A percentile compares a stretch with the other conserved stretches of the same genome.
phyloP scores from a whole-genome alignment of 2,113 vertebrate species.

The Naja naja region DNA sequence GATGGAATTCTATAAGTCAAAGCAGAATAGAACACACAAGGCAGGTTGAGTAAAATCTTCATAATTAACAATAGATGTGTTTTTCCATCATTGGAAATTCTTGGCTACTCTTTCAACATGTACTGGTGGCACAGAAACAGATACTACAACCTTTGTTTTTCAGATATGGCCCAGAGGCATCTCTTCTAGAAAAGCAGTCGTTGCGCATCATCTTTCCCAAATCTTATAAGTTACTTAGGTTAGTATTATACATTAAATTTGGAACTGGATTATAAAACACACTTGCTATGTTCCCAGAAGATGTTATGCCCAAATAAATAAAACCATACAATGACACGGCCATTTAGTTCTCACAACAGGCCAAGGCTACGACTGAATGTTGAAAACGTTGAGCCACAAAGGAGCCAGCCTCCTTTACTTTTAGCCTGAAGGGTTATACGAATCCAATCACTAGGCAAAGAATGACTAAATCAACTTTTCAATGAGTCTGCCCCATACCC shows the following conservation, averaged over 20 bases:
- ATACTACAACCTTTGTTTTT: not conserved
- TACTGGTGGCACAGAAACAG: not conserved
- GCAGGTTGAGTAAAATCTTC: not conserved
- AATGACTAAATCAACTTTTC: not conserved
- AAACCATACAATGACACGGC: not conserved
- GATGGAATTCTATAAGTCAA: not conserved
- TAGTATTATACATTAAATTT: not conserved
- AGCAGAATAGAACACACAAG: not conserved
- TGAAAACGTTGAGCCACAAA: not conserved
- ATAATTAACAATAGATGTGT: not conserved
- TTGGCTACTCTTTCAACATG: not conserved
- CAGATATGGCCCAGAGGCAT: not conserved
- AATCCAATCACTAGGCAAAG: not conserved
- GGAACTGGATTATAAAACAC: not conserved
- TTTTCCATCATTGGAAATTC: not conserved
- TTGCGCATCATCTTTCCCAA: not conserved
- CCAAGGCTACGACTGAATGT: not conserved
- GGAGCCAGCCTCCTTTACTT: not conserved
- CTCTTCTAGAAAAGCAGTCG: not conserved
- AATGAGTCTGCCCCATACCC: not conserved
- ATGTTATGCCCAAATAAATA: not conserved
- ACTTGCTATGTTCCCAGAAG: not conserved
- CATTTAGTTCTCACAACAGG: not conserved
- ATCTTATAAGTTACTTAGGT: not conserved
- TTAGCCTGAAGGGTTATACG: not conserved